Evolutionary conservation across 2,113 vertebrate genomes (phyloP).

Genomic region (Cyprinus carpio): DNA sequence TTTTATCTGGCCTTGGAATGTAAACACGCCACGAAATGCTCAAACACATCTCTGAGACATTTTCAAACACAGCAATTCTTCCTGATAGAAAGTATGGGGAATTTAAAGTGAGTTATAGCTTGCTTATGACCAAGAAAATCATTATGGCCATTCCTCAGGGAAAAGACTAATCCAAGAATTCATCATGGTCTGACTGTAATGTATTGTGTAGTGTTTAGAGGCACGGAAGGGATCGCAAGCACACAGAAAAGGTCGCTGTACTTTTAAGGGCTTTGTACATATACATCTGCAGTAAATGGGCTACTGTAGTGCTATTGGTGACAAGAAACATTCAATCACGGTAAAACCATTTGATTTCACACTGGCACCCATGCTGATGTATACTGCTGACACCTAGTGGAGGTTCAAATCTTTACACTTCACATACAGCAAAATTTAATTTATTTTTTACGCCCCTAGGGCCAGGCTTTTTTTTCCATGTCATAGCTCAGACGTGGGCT

Average conservation of each 20-base stretch:
- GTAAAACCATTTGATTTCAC: not conserved
- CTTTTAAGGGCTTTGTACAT: conserved; percentile 10
- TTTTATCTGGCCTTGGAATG: conserved; percentile 69
- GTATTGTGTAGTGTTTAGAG: conserved; percentile 10
- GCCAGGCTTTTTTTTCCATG: too few species aligned
- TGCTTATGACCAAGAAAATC: conserved; percentile 54
- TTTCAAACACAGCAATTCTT: conserved; percentile 68
- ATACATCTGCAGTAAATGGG: conserved; percentile 25
- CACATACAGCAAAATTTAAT: not conserved
- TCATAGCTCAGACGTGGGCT: too few species aligned
- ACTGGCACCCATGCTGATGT: not conserved
- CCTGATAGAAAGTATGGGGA: conserved; percentile 46
- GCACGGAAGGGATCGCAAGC: conserved; percentile 17
- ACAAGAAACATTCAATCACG: conserved; percentile 31
- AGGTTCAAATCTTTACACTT: conserved; percentile 17
- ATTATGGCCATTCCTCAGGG: conserved; percentile 52
- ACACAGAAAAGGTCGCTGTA: not conserved
- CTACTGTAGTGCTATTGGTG: conserved; percentile 16
- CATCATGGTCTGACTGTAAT: conserved; percentile 36
- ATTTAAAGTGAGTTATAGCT: conserved; percentile 59
- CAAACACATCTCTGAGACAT: conserved; percentile 55
- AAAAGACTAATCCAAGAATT: conserved; percentile 48
- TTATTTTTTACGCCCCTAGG: too few species aligned
- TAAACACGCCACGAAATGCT: conserved; percentile 64
- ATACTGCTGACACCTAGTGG: conserved; percentile 33